Conservation (phyloP, 2,888 invertebrate genomes). For the Ophion obscuratus region DNA sequence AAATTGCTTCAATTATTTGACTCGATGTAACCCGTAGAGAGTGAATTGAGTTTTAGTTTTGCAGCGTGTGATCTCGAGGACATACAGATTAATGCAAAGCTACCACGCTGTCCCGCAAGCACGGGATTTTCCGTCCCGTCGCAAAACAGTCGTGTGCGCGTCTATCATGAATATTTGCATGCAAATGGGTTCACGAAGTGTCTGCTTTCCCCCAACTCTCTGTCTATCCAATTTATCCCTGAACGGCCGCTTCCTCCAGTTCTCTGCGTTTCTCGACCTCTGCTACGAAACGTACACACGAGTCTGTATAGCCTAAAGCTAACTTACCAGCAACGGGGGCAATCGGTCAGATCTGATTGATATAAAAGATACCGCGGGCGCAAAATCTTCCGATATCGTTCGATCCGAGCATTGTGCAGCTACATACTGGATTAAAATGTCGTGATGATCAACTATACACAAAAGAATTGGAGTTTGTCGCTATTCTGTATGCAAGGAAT, state of each 20-base stretch:
- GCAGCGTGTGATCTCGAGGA: constrained; percentile 4
- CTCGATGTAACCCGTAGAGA: neutral
- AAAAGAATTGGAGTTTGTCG: neutral
- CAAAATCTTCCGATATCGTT: neutral
- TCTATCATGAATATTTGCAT: constrained; percentile 66
- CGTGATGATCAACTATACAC: neutral
- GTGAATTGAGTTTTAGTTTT: constrained; percentile 9
- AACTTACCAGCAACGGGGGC: constrained; percentile 9
- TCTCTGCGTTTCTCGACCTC: neutral
- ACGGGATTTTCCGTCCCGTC: constrained; percentile 61
- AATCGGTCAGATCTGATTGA: constrained; percentile 22
- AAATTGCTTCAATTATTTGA: neutral
- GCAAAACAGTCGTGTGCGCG: constrained; percentile 44
- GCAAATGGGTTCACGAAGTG: constrained; percentile 60
- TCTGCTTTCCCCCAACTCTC: constrained; percentile 22
- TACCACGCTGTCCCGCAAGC: constrained; percentile 47
- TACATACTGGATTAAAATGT: neutral
- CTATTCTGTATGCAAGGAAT: neutral
- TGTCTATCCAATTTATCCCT: constrained; percentile 25
- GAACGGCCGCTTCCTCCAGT: neutral
- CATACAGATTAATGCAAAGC: constrained; percentile 61
- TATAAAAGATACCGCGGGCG: neutral
- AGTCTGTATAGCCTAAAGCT: neutral
- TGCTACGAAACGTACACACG: neutral
- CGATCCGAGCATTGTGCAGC: neutral